These are phyloP conservation scores for Oligia fasciuncula DNA, from an alignment of 2,888 invertebrate species.

Conservation along the genomic window DNA sequence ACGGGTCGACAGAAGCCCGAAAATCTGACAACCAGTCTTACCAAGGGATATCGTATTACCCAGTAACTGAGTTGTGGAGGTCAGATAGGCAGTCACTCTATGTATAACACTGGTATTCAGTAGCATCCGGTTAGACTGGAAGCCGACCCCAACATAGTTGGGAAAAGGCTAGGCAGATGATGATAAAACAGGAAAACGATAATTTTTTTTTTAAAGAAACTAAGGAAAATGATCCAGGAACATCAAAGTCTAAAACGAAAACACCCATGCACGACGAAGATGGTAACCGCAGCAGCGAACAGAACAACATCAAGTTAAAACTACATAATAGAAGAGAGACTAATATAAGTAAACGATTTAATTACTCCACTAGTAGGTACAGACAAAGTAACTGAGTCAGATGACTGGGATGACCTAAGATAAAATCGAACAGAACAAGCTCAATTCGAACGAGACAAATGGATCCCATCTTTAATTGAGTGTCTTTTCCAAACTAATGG, in stretches of 20 bases:
- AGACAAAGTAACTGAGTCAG: slow-evolving; percentile 11
- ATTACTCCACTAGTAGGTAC: slow-evolving; percentile 4
- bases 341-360: slow-evolving; percentile 29
- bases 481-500: slow-evolving; percentile 83
- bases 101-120: too few species aligned
- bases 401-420: slow-evolving; percentile 30
- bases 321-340: neutral
- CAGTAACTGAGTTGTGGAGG: too few species aligned
- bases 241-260: neutral
- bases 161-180: too few species aligned
- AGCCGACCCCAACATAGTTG: too few species aligned
- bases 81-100: too few species aligned
- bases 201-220: too few species aligned
- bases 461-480: slow-evolving; percentile 79
- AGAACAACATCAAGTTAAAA: slow-evolving; percentile 4
- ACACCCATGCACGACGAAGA: neutral
- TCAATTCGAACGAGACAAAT: slow-evolving; percentile 70
- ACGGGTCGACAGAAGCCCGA: too few species aligned
- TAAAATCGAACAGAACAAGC: slow-evolving; percentile 55
- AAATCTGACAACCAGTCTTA: too few species aligned
- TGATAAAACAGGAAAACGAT: too few species aligned
- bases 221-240: neutral
- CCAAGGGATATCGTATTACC: too few species aligned
- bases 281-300: neutral
- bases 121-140: too few species aligned